Evolutionary conservation across 2,888 invertebrate genomes (phyloP), one percentile per base, ranked within the genome.

Genomic region (Pasiphila rectangulata): DNA sequence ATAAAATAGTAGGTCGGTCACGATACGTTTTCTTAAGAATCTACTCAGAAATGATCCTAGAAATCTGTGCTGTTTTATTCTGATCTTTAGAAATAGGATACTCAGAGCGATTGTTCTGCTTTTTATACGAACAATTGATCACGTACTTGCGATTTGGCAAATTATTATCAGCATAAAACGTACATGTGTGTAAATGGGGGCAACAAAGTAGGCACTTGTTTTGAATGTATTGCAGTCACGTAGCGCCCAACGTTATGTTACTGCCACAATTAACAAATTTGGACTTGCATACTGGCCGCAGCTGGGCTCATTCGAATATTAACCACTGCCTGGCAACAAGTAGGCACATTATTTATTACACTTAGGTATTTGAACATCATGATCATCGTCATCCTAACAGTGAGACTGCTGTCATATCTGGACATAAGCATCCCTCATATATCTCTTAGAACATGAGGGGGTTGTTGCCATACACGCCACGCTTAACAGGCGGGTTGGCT

Each of bases 201-300:
- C 64, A 68, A 63, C 63, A 64, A 68, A 70, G 67, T 67, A 67
- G 64, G 64, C 69, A 67, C 69, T 78, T 72, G 65, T 72, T 72
- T 68, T 54, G 60, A 70, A 63, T 64, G 71, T 75, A 79, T 75
- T 75, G 70, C 73, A 72, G 77, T 79, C 80, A 82, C 79, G 80
- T 75, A 59, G 72, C 61, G 43, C 42, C 63, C 59, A 63, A 65
- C 69, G 67, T 70, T 69, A 69, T 74, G 75, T 80, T 79, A 73
- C 75, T 68, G 70, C 71, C 72, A 74, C 77, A 80, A 83, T 83
- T 83, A 82, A 77, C 79, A 75, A 81, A 82, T 75, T 69, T 57
- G 53, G 59, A 62, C 57, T 56, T 65, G 64, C 61, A 64, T 61
- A 53, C 45, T 32, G 38, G 46, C 49, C 46, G 32, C 51, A 49